These are phyloP conservation scores for Scelioninae gen. 1 DNA, from an alignment of 2,888 invertebrate genomes.

Conservation along the genomic window DNA sequence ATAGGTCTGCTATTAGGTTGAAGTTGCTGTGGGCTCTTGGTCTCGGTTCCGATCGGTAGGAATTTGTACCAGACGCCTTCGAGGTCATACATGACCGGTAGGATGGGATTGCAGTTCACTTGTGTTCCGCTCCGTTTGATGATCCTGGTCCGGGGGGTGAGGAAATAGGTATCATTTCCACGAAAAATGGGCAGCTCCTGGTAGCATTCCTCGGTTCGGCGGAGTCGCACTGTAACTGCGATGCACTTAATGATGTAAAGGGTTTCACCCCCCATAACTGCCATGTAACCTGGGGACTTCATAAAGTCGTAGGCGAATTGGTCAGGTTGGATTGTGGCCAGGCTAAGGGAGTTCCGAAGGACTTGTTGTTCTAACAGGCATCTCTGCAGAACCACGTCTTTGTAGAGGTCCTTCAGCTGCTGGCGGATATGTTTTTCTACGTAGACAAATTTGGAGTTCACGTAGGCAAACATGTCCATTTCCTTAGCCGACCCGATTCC, in stretches of 20 bases:
- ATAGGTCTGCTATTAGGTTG: neutral
- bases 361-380: constrained; percentile 73
- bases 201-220: constrained; percentile 68
- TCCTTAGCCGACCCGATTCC: neutral
- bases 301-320: constrained; percentile 10
- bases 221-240: constrained; percentile 63
- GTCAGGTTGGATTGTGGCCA: constrained; percentile 67
- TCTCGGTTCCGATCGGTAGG: neutral
- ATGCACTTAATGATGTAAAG: constrained; percentile 74
- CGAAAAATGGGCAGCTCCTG: constrained; percentile 66
- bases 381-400: constrained; percentile 69
- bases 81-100: neutral
- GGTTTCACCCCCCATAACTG: constrained; percentile 72
- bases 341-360: constrained; percentile 69
- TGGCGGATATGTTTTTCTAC: too few relatives aligned
- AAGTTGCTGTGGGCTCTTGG: too few relatives aligned
- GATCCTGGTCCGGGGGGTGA: constrained; percentile 70
- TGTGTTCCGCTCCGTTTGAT: constrained; percentile 59
- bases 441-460: constrained; percentile 74
- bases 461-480: constrained; percentile 69
- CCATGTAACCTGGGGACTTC: constrained; percentile 74
- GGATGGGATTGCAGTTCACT: constrained; percentile 57
- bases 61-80: constrained; percentile 13
- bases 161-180: constrained; percentile 31
- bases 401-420: constrained; percentile 63